A percentile compares a stretch with the other conserved stretches of the same genome.
These are phyloP conservation scores for Dromococcyx pavoninus DNA, from an alignment of 2,797 vertebrate genomes.

Conservation along the genomic window DNA sequence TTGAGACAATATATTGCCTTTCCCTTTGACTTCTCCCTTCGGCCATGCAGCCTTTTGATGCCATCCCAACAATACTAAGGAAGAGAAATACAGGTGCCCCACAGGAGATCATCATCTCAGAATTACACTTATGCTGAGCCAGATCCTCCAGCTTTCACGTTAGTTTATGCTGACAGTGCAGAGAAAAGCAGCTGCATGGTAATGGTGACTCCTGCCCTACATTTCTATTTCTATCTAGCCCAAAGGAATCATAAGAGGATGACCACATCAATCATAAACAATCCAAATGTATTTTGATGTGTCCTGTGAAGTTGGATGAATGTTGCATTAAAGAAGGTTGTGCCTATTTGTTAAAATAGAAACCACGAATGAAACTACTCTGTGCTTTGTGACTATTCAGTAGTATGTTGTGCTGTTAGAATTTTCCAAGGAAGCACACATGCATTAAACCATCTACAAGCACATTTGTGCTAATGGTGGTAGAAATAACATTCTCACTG, in stretches of 20 bases:
- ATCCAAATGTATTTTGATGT: slow-evolving; percentile 38
- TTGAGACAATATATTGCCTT: background rate
- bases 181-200: slow-evolving; percentile 53
- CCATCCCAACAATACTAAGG: background rate
- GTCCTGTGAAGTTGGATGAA: slow-evolving; percentile 2
- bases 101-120: slow-evolving; percentile 15
- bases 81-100: slow-evolving; percentile 9
- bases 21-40: background rate
- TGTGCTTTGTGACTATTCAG: slow-evolving; percentile 18
- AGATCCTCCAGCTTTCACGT: background rate
- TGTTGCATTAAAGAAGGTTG: background rate
- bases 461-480: background rate
- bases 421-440: background rate
- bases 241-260: slow-evolving; percentile 32
- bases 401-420: background rate
- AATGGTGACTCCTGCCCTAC: slow-evolving; percentile 59
- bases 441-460: background rate
- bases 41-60: background rate
- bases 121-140: slow-evolving; percentile 50
- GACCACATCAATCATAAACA: slow-evolving; percentile 61
- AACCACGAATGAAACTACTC: background rate
- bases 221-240: slow-evolving; percentile 57
- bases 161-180: slow-evolving; percentile 55
- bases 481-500: background rate
- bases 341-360: slow-evolving; percentile 9